Evolutionary conservation across 2,797 vertebrate genomes (phyloP), one percentile per base, ranked within the genome.

Genomic region (Cossypha niveicapilla): DNA sequence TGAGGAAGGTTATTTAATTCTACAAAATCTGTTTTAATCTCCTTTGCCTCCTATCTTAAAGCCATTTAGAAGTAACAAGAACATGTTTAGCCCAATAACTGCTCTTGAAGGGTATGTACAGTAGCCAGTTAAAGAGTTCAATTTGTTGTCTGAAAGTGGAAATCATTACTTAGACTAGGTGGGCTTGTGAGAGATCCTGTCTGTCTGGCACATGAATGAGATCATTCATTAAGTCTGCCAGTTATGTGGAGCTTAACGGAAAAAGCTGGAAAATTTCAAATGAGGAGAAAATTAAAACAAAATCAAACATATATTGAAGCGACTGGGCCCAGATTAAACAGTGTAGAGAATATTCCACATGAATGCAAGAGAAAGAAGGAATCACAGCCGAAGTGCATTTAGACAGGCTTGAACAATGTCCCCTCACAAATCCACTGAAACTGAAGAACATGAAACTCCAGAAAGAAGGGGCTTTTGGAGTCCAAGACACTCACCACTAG

Each of bases 231-330:
- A 81, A 68, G n/a, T 62, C 62, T 78, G 18, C 13, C 28, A 65
- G 70, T 23, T 73, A 92, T 42, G 53, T 22, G 8, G n/a, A 84
- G 47, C 34, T 90, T 88, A 77, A 92, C 13, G 62, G 50, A 90
- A 93, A 51, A 80, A 0, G 0, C 42, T 34, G 41, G 41, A 79
- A 82, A 94, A 65, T 66, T 90, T 90, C 70, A 94, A 86, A 88
- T 84, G 1, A 92, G 41, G 32, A 76, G 27, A 73, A 86, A 88
- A 88, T n/a, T 6, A 88, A 86, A 92, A 91, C 75, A 93, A 93
- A 86, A 83, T 91, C 73, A 94, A 88, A 92, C 53, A 84, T 48
- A 78, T 79, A 88, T 61, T 73, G 54, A 72, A 95, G 75, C 7
- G 86, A 42, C 47, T 34, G 67, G 44, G 24, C 48, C 66, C 73